phyloP scores from a whole-genome alignment of 2,797 vertebrate genomes.

The Synaphobranchus kaupii region DNA sequence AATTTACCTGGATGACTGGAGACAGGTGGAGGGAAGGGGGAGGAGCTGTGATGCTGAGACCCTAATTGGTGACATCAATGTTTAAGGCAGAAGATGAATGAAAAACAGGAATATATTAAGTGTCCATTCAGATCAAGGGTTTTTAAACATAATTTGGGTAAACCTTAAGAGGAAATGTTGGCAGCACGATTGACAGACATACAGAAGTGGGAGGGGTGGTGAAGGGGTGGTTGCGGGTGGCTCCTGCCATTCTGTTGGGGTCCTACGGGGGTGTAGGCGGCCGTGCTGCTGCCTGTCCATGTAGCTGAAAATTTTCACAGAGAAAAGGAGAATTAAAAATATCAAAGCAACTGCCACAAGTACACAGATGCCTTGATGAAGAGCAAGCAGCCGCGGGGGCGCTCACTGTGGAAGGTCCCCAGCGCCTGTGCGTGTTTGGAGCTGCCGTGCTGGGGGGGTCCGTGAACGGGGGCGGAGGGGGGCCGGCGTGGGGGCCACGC shows the following conservation, averaged over 20 bases:
- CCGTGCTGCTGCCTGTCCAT: conserved; percentile 56
- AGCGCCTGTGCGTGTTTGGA: conserved; percentile 63
- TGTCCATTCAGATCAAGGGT: background rate
- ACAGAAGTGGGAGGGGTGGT: conserved; percentile 64
- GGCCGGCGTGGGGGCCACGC: conserved; percentile 58
- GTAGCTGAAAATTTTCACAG: conserved; percentile 39
- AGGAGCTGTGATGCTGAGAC: conserved; percentile 72
- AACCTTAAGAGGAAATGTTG: background rate
- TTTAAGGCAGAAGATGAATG: conserved; percentile 26
- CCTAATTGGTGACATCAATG: conserved; percentile 53
- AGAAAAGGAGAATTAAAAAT: conserved; percentile 9
- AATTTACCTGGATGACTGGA: conserved; percentile 75
- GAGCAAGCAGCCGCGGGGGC: conserved; percentile 10
- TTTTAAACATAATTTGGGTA: background rate
- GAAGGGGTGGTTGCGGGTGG: conserved; percentile 56
- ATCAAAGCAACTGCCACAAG: background rate
- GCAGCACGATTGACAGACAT: conserved; percentile 37
- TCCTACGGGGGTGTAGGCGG: conserved; percentile 51
- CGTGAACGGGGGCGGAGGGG: conserved; percentile 63
- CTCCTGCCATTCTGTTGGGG: conserved; percentile 57
- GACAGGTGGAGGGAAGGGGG: conserved; percentile 70
- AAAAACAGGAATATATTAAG: background rate
- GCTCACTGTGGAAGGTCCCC: conserved; percentile 68
- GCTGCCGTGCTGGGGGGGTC: conserved; percentile 57
- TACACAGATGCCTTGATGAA: background rate